Conservation (phyloP, 2,113 vertebrate species). For the Otis tarda region DNA sequence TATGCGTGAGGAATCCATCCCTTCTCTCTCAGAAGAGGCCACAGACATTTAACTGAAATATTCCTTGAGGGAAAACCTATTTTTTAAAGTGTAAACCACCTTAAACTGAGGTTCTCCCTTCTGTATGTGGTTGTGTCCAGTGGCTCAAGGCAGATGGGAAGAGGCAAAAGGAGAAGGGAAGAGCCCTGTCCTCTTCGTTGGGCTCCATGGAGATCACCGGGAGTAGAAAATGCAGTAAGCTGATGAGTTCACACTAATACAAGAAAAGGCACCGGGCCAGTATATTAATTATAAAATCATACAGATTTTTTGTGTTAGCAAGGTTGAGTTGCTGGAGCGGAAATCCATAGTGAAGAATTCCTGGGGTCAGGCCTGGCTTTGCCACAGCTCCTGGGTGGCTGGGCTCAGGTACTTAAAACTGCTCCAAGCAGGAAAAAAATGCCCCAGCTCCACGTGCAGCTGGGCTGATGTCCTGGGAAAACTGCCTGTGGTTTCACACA, state of each 20-base stretch:
- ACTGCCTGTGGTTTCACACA: accelerated
- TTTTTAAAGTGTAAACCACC: not conserved
- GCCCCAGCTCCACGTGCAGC: not conserved
- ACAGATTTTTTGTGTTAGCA: not conserved
- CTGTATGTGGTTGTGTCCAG: not conserved
- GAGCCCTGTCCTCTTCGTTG: accelerated
- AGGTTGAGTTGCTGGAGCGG: not conserved
- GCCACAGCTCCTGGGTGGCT: not conserved
- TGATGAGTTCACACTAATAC: not conserved
- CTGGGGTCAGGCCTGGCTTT: not conserved
- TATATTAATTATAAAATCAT: not conserved
- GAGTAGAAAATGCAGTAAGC: not conserved
- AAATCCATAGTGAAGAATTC: not conserved
- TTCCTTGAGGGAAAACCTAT: not conserved
- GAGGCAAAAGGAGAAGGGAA: not conserved
- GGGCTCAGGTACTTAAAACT: not conserved
- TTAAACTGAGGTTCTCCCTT: not conserved
- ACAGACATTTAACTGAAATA: not conserved
- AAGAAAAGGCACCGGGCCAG: not conserved
- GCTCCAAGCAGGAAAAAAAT: not conserved
- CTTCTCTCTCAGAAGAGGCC: not conserved
- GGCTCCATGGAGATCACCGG: not conserved
- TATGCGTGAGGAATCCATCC: not conserved
- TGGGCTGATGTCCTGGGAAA: not conserved
- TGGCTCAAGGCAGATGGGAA: not conserved